Evolutionary conservation across 2,797 vertebrate genomes (phyloP).

Genomic region (Phalanger gymnotis): DNA sequence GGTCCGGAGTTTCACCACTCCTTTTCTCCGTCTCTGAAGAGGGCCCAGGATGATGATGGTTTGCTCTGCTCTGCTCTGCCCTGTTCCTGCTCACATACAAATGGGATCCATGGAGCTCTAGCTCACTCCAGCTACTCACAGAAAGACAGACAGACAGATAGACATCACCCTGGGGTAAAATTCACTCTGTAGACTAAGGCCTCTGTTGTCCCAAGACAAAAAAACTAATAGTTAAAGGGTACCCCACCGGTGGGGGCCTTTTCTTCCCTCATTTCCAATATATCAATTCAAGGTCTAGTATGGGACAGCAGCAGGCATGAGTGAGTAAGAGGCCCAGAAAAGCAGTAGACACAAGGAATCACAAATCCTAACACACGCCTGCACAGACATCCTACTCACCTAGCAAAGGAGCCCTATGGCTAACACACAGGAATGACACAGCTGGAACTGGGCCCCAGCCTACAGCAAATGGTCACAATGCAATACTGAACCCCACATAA

Average conservation of each 20-base stretch:
- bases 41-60: neutral
- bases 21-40: neutral
- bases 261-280: neutral
- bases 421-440: conserved; percentile 43
- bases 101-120: neutral
- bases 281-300: neutral
- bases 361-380: conserved; percentile 46
- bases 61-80: neutral
- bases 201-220: neutral
- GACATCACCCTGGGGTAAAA: neutral
- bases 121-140: neutral
- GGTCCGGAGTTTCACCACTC: neutral
- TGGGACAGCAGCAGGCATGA: neutral
- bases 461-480: conserved; percentile 68
- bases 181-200: neutral
- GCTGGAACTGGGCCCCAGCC: conserved; percentile 20
- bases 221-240: neutral
- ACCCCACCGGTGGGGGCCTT: neutral
- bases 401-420: conserved; percentile 63
- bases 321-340: neutral
- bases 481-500: conserved; percentile 60
- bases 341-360: conserved; percentile 28
- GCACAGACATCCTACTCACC: conserved; percentile 42
- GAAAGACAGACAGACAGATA: neutral
- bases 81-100: neutral